Evolutionary conservation across 2,888 invertebrate genomes (phyloP).

Genomic region (Andrena dorsata): DNA sequence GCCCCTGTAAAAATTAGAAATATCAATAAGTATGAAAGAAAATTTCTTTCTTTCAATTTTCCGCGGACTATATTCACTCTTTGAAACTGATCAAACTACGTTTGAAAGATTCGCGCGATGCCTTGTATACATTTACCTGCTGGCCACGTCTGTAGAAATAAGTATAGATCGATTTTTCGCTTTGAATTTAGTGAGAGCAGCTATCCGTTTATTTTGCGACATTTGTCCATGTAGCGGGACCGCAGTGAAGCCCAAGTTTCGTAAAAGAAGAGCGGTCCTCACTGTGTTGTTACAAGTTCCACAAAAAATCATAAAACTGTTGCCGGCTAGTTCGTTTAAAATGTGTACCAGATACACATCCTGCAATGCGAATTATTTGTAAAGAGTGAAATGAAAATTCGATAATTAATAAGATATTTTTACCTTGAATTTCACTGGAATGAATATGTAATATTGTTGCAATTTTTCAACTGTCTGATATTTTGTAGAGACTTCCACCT

Average conservation of each 20-base stretch:
- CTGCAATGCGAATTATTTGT: constrained; percentile 84
- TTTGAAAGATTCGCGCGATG: background rate
- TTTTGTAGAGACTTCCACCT: constrained; percentile 97
- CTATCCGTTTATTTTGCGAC: constrained; percentile 98
- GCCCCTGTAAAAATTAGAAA: constrained; percentile 88
- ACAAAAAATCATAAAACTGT: constrained; percentile 98
- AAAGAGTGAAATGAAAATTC: constrained; percentile 12
- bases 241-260: constrained; percentile 96
- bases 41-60: background rate
- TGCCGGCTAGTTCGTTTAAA: constrained; percentile 97
- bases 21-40: background rate
- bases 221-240: constrained; percentile 99
- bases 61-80: background rate
- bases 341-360: constrained; percentile 98
- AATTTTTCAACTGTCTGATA: constrained; percentile 99
- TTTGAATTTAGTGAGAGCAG: constrained; percentile 98
- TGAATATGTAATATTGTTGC: constrained; percentile 97
- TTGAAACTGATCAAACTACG: background rate
- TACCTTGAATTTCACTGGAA: constrained; percentile 98
- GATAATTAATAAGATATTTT: background rate
- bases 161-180: constrained; percentile 96
- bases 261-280: constrained; percentile 93
- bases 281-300: constrained; percentile 97
- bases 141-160: constrained; percentile 99
- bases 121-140: constrained; percentile 88